Base-by-base conservation (phyloP, 1,140 invertebrate species). In the Phortica variegata region DNA sequence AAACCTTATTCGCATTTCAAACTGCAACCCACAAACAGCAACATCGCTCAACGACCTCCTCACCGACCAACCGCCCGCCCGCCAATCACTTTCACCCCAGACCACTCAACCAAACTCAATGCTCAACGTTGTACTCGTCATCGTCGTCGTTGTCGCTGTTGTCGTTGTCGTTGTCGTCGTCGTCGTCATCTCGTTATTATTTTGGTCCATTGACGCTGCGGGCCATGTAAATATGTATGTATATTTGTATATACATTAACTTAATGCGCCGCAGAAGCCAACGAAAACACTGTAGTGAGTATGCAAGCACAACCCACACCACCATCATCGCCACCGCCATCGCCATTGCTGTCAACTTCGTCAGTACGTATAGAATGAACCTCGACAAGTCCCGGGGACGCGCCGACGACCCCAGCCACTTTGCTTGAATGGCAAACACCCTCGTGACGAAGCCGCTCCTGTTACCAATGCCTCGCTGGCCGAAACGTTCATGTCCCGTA, bases 171-270 rank as follows among this genome's bases (percentile, higher is more conserved):
- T 10, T 26, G 23, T 26, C 5, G n/a, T n/a, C n/a, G n/a, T 26
- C 23, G 23, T 26, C 10, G 23, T 6, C 23, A 10, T 10, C 10
- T 68, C 65, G 63, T 63, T 65, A 73, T 73, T 73, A 73, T 73
- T 73, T 73, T 73, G 70, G 70, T 73, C 70, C 70, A 73, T 73
- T 73, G 70, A 73, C 65, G 70, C 65, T 65, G 65, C 65, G 65
- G 63, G 63, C 63, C 57, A 68, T 58, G 53, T 44, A 53, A 43
- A 42, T 36, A 43, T 33, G 12, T 43, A 43, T 60, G 45, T 60
- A 49, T 54, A 43, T 38, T 6, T 40, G 37, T 32, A 39, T 19
- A 43, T 45, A 48, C 7, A 31, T 33, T 19, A 43, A 39, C 53
- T 56, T 56, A 56, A 56, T 56, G 54, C 54, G 49, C 43, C 49